These are phyloP conservation scores for Rhombomys opimus DNA, from an alignment of 2,113 vertebrate genomes.

Conservation along the genomic window DNA sequence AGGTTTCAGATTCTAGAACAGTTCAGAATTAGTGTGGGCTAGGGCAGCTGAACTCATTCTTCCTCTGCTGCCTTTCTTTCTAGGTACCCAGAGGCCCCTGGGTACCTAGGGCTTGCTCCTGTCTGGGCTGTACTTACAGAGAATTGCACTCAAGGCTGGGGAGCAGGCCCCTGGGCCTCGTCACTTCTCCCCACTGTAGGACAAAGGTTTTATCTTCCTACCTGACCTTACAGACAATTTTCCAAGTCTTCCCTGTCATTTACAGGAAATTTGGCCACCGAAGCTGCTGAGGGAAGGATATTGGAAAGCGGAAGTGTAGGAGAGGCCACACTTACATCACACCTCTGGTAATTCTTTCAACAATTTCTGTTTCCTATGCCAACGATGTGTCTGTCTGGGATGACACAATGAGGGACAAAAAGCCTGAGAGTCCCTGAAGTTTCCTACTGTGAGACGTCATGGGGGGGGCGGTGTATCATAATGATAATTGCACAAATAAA, in stretches of 20 bases:
- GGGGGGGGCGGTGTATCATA: background rate
- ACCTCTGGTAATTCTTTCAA: constrained; percentile 34
- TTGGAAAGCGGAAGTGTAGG: background rate
- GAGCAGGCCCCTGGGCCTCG: background rate
- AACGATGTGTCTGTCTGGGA: background rate
- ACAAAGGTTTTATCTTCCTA: constrained; percentile 39
- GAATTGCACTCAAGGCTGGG: background rate
- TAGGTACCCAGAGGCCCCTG: background rate
- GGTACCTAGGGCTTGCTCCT: background rate
- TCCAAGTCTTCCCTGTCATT: constrained; percentile 17
- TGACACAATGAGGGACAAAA: constrained; percentile 37
- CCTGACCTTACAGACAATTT: constrained; percentile 28
- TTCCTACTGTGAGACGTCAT: background rate
- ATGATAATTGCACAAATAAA: constrained; percentile 27
- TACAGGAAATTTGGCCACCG: constrained; percentile 29
- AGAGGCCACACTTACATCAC: constrained; percentile 60
- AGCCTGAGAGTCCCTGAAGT: background rate
- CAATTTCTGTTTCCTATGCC: background rate
- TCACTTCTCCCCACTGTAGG: background rate
- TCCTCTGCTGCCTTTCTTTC: background rate
- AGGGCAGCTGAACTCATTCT: background rate
- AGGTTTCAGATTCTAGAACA: constrained; percentile 53
- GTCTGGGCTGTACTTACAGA: background rate
- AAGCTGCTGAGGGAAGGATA: constrained; percentile 32
- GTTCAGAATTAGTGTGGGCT: background rate